A percentile compares a stretch with the other conserved stretches of the same genome.
Conservation (phyloP, 2,797 vertebrate species). For the Uromys caudimaculatus region DNA sequence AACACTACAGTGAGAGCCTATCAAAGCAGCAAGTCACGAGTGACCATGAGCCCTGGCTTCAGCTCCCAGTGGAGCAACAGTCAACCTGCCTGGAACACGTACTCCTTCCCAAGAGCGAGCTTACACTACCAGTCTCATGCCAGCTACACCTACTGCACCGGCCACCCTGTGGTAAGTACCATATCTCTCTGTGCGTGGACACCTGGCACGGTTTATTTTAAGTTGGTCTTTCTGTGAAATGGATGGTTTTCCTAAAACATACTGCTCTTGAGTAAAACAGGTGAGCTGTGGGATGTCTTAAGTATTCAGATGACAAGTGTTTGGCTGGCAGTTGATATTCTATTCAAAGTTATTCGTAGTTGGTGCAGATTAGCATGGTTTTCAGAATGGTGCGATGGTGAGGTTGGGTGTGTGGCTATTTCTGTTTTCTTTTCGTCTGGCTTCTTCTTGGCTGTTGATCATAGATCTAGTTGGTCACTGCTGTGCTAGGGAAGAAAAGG, state of each 20-base stretch:
- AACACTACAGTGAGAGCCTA: constrained; percentile 90
- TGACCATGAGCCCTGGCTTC: constrained; percentile 90
- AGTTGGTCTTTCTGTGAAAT: neutral
- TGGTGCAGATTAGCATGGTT: neutral
- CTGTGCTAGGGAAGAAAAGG: neutral
- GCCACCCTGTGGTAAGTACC: constrained; percentile 92
- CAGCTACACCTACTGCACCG: constrained; percentile 91
- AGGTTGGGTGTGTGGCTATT: neutral
- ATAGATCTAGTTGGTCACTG: constrained; percentile 61
- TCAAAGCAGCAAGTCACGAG: constrained; percentile 90
- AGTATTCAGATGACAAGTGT: neutral
- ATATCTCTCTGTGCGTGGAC: constrained; percentile 34
- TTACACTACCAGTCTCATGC: constrained; percentile 91
- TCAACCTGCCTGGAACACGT: constrained; percentile 89
- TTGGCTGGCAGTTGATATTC: neutral
- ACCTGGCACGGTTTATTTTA: neutral
- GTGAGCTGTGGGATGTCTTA: neutral
- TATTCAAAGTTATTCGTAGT: constrained; percentile 31
- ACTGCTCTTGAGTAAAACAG: neutral
- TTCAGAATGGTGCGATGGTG: neutral
- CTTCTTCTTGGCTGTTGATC: constrained; percentile 52
- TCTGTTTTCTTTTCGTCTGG: constrained; percentile 61
- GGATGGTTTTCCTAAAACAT: neutral
- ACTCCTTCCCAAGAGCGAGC: constrained; percentile 88
- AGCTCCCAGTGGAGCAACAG: constrained; percentile 90